A percentile compares a stretch with the other conserved stretches of the same genome.
These are phyloP conservation scores for Tipula confusa DNA, from an alignment of 2,888 invertebrate genomes.

Conservation along the genomic window DNA sequence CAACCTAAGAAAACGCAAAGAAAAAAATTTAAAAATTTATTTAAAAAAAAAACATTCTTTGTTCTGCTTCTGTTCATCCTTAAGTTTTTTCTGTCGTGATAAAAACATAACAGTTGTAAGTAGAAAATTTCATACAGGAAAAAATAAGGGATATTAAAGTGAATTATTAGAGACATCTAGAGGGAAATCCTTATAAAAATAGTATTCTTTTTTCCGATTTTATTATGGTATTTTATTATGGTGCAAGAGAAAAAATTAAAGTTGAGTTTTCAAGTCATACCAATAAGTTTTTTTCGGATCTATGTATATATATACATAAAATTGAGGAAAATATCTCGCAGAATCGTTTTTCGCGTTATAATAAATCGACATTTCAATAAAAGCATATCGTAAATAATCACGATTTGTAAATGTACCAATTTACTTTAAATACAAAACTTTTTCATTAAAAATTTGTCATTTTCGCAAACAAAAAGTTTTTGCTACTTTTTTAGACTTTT, in stretches of 20 bases:
- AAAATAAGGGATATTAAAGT: not conserved
- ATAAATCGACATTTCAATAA: not conserved
- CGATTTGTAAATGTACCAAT: not conserved
- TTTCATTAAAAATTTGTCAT: constrained; percentile 13
- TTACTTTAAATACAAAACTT: not conserved
- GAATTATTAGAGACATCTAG: constrained; percentile 3
- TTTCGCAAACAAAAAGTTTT: not conserved
- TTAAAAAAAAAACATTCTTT: not conserved
- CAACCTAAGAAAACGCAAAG: not conserved
- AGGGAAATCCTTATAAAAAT: not conserved
- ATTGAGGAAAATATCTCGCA: not conserved
- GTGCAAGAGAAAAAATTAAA: not conserved
- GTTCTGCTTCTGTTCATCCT: not conserved
- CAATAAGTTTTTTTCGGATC: not conserved
- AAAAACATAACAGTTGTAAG: not conserved
- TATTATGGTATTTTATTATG: not conserved
- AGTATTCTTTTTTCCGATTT: not conserved
- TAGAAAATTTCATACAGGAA: not conserved
- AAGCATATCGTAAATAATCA: not conserved
- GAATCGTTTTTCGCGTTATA: not conserved
- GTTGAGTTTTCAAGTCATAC: not conserved
- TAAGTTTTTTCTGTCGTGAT: not conserved
- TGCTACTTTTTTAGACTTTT: not conserved
- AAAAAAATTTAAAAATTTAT: not conserved
- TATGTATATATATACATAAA: not conserved